Percentiles rank a stretch among this genome's conserved stretches.
These are phyloP conservation scores for Thereva unica DNA, from an alignment of 2,888 invertebrate species.

Conservation along the genomic window DNA sequence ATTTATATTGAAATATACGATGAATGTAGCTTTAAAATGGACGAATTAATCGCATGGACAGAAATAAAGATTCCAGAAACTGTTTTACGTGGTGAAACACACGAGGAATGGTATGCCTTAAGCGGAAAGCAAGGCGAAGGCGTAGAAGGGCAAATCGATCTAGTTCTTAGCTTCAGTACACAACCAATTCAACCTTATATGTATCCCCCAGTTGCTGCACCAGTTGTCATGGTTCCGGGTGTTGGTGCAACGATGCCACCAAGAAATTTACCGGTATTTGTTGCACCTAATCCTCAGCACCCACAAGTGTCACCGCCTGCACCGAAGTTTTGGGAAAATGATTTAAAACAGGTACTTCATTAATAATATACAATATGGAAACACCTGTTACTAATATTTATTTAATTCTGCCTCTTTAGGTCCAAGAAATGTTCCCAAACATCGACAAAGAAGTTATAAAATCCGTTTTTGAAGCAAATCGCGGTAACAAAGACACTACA, in stretches of 20 bases:
- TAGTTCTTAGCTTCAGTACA: slow-evolving; percentile 76
- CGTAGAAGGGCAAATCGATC: slow-evolving; percentile 89
- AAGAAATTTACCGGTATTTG: slow-evolving; percentile 52
- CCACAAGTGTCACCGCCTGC: slow-evolving; percentile 49
- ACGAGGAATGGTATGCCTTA: slow-evolving; percentile 93
- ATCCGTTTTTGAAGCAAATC: slow-evolving; percentile 86
- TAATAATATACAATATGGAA: not conserved
- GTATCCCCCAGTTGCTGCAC: slow-evolving; percentile 61
- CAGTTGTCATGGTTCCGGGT: slow-evolving; percentile 73
- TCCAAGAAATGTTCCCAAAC: slow-evolving; percentile 96
- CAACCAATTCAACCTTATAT: slow-evolving; percentile 60
- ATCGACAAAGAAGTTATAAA: slow-evolving; percentile 91
- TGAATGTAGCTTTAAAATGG: slow-evolving; percentile 95
- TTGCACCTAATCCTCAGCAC: slow-evolving; percentile 48
- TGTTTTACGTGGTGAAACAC: slow-evolving; percentile 84
- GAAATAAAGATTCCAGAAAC: slow-evolving; percentile 84
- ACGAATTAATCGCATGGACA: slow-evolving; percentile 94
- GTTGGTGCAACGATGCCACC: slow-evolving; percentile 43
- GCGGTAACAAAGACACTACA: slow-evolving; percentile 86
- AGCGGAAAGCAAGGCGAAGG: slow-evolving; percentile 95
- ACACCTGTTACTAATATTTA: not conserved
- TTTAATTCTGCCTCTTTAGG: slow-evolving; percentile 61
- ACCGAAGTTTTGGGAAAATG: slow-evolving; percentile 61
- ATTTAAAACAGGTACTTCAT: slow-evolving; percentile 65
- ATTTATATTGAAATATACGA: slow-evolving; percentile 94